Percentiles rank a stretch among this genome's conserved stretches.
Conservation (phyloP, 2,113 vertebrate genomes). For the Dromas ardeola region DNA sequence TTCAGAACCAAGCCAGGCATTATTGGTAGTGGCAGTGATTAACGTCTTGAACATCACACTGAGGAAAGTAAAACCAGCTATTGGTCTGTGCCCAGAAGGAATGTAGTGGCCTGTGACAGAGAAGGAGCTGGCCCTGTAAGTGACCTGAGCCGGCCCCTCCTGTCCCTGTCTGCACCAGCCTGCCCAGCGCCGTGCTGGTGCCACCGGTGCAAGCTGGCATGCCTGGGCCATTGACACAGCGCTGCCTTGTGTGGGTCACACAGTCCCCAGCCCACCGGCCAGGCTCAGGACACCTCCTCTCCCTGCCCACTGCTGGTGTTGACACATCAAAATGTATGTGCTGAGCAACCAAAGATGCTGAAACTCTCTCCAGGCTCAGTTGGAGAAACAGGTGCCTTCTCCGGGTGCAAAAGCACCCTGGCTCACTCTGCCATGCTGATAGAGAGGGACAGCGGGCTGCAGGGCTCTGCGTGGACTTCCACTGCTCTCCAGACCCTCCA, state of each 20-base stretch:
- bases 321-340: background rate
- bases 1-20: background rate
- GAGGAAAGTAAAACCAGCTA: background rate
- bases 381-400: background rate
- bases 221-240: background rate
- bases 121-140: background rate
- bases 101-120: background rate
- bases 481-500: background rate
- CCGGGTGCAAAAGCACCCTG: background rate
- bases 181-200: accelerated
- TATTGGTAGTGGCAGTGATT: background rate
- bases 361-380: background rate
- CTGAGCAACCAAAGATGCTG: background rate
- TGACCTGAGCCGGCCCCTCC: background rate
- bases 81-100: background rate
- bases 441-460: background rate
- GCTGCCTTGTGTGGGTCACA: accelerated
- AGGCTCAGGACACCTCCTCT: background rate
- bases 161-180: background rate
- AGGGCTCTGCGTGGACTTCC: background rate
- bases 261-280: background rate
- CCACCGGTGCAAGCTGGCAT: accelerated
- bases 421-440: background rate
- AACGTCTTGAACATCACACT: background rate
- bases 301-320: background rate